These are phyloP conservation scores for Alfaro cultratus DNA, from an alignment of 2,797 vertebrate species.

Conservation along the genomic window DNA sequence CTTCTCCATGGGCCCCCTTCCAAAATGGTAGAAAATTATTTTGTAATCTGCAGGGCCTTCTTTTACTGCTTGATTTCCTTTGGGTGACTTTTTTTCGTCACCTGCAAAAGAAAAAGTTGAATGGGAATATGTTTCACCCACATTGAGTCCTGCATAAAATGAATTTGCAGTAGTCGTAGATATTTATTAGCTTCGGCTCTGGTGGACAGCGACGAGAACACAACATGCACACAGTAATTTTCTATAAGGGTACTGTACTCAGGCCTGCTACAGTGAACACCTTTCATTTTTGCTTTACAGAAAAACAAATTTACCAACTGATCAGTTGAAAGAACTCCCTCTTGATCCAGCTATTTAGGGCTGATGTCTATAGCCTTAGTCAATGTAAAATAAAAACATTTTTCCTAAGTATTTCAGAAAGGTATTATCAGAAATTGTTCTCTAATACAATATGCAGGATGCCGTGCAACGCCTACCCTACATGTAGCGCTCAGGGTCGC, in stretches of 20 bases:
- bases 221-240: background rate
- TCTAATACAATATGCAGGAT: background rate
- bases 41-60: background rate
- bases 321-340: background rate
- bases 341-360: background rate
- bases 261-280: background rate
- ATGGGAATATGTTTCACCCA: background rate
- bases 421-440: background rate
- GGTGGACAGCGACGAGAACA: background rate
- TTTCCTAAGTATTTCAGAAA: background rate
- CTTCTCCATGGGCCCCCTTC: background rate
- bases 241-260: background rate
- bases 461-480: background rate
- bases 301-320: background rate
- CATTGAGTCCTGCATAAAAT: background rate
- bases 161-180: background rate
- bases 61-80: conserved; percentile 1
- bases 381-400: background rate
- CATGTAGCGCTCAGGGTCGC: background rate
- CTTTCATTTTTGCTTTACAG: background rate
- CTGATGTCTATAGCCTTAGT: background rate
- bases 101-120: background rate
- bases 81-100: background rate
- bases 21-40: conserved; percentile 2
- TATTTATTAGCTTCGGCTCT: conserved; percentile 8